A percentile compares a stretch with the other conserved stretches of the same genome.
Evolutionary conservation across 2,797 vertebrate species (phyloP).

Genomic region (Limosa lapponica): DNA sequence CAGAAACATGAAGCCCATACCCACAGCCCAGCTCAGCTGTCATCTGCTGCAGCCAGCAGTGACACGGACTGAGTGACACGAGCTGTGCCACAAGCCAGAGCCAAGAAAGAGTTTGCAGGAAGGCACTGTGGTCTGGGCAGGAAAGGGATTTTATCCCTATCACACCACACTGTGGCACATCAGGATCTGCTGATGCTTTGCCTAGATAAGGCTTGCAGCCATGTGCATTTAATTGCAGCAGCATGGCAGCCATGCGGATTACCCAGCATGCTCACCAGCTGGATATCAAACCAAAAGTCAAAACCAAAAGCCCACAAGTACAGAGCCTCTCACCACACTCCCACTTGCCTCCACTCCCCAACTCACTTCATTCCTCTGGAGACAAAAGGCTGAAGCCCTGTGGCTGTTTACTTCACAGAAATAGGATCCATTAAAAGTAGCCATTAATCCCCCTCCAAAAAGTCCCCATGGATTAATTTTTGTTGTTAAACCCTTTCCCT

Average conservation of each 20-base stretch:
- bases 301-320: neutral
- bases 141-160: neutral
- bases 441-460: neutral
- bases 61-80: neutral
- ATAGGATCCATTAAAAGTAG: neutral
- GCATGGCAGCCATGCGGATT: accelerated
- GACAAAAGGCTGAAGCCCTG: neutral
- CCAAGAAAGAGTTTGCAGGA: neutral
- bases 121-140: neutral
- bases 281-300: neutral
- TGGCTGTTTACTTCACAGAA: neutral
- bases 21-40: neutral
- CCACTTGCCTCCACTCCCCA: neutral
- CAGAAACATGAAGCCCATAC: neutral
- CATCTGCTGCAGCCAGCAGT: neutral
- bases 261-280: neutral
- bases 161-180: neutral
- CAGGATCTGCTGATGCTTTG: neutral
- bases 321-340: neutral
- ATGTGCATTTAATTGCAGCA: accelerated
- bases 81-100: neutral
- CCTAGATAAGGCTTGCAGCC: neutral
- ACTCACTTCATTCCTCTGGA: accelerated
- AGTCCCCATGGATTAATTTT: neutral
- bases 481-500: neutral